Evolutionary conservation across 2,888 invertebrate genomes (phyloP).

Genomic region (Thymelicus lineola): DNA sequence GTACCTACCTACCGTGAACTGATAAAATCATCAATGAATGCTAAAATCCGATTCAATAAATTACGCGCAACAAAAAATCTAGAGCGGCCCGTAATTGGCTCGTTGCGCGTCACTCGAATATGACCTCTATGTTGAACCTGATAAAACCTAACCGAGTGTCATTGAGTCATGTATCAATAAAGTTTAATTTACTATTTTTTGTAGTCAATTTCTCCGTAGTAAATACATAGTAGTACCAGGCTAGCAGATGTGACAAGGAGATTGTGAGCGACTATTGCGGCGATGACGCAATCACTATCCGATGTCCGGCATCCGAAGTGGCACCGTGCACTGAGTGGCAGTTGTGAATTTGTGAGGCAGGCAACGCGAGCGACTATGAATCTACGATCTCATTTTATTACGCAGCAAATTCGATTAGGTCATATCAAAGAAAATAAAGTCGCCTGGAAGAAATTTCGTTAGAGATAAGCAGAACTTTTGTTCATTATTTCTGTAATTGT

Average conservation of each 20-base stretch:
- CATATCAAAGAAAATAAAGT: not conserved
- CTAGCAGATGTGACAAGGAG: conserved; percentile 64
- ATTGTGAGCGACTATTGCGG: conserved; percentile 46
- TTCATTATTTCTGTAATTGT: too few relatives aligned
- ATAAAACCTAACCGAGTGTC: conserved; percentile 16
- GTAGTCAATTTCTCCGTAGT: conserved; percentile 73
- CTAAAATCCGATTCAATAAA: conserved; percentile 36
- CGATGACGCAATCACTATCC: conserved; percentile 44
- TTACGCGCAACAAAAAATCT: conserved; percentile 35
- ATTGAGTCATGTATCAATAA: conserved; percentile 39
- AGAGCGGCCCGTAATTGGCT: conserved; percentile 50
- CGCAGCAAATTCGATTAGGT: conserved; percentile 16
- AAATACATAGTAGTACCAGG: conserved; percentile 82
- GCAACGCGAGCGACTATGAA: conserved; percentile 2
- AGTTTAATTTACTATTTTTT: conserved; percentile 67
- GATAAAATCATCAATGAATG: conserved; percentile 57
- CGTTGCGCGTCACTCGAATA: conserved; percentile 25
- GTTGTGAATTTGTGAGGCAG: conserved; percentile 13
- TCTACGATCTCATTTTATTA: conserved; percentile 1
- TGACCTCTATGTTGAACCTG: conserved; percentile 17
- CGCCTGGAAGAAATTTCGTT: too few relatives aligned
- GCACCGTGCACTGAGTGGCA: conserved; percentile 9
- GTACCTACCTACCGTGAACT: conserved; percentile 41
- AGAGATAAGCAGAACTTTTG: too few relatives aligned
- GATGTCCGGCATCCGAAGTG: conserved; percentile 19